A percentile compares a stretch with the other conserved stretches of the same genome.
Evolutionary conservation across 2,113 vertebrate genomes (phyloP).

Genomic region (Paradisaea rubra): DNA sequence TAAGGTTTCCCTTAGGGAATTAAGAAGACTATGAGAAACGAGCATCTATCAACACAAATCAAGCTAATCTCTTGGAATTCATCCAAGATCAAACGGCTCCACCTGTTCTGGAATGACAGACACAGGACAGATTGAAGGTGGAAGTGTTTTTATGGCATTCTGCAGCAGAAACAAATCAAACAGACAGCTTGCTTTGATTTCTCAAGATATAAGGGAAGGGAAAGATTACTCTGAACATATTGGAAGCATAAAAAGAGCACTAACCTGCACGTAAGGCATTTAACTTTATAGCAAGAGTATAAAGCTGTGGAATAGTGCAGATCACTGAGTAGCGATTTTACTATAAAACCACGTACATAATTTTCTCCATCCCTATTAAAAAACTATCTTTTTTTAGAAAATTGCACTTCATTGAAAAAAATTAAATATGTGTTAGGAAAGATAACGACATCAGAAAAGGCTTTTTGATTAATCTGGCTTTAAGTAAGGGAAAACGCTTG

Average conservation of each 20-base stretch:
- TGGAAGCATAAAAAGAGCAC: not conserved
- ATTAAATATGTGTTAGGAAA: not conserved
- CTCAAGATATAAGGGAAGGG: not conserved
- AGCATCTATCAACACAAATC: not conserved
- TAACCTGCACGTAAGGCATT: not conserved
- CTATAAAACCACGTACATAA: fast-evolving
- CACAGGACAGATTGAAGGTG: not conserved
- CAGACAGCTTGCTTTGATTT: not conserved
- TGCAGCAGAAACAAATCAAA: not conserved
- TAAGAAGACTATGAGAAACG: not conserved
- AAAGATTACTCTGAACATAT: not conserved
- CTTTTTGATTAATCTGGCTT: not conserved
- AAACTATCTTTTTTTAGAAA: not conserved
- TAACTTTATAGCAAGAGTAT: not conserved
- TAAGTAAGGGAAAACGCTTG: not conserved
- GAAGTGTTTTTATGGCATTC: not conserved
- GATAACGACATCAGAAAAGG: not conserved
- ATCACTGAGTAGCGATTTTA: not conserved
- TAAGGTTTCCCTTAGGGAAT: not conserved
- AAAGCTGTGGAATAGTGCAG: not conserved
- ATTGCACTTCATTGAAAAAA: not conserved
- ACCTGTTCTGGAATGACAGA: not conserved
- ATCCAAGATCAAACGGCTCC: not conserved
- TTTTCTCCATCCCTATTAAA: not conserved
- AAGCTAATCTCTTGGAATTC: not conserved